Evolutionary conservation across 1,140 invertebrate species (phyloP).

Genomic region (Nilaparvata lugens): DNA sequence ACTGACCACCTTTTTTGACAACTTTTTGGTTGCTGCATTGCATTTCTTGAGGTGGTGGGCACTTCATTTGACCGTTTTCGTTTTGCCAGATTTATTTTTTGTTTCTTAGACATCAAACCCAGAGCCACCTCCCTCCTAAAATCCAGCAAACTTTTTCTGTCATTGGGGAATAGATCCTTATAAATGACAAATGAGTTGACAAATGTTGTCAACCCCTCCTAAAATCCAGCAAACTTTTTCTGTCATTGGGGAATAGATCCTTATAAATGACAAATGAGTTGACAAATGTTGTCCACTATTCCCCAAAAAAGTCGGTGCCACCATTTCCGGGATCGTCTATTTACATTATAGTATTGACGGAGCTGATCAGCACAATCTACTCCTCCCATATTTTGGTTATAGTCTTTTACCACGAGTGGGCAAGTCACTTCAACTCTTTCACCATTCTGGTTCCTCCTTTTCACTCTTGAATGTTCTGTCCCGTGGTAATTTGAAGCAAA

Average conservation of each 20-base stretch:
- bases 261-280: conserved; percentile 16
- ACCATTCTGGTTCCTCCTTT: conserved; percentile 13
- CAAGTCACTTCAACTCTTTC: conserved; percentile 31
- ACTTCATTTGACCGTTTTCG: not conserved
- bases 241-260: conserved; percentile 3
- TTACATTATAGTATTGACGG: conserved; percentile 24
- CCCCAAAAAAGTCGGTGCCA: conserved; percentile 19
- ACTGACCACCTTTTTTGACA: not conserved
- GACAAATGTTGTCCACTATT: conserved; percentile 15
- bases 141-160: conserved; percentile 8
- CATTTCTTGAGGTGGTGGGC: not conserved
- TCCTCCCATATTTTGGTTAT: conserved; percentile 35
- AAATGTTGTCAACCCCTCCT: conserved; percentile 14
- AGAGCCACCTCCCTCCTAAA: conserved; percentile 7
- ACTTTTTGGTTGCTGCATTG: not conserved
- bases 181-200: conserved; percentile 18
- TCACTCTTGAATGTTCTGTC: conserved; percentile 9
- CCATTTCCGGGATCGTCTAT: conserved; percentile 15
- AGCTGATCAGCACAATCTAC: conserved; percentile 37
- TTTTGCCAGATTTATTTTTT: not conserved
- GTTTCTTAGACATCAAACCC: conserved; percentile 2
- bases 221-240: conserved; percentile 9
- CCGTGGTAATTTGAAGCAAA: conserved; percentile 16
- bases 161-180: not conserved
- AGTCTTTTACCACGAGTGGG: conserved; percentile 34